Evolutionary conservation across 2,113 vertebrate species (phyloP).

Genomic region (Apteryx owenii): DNA sequence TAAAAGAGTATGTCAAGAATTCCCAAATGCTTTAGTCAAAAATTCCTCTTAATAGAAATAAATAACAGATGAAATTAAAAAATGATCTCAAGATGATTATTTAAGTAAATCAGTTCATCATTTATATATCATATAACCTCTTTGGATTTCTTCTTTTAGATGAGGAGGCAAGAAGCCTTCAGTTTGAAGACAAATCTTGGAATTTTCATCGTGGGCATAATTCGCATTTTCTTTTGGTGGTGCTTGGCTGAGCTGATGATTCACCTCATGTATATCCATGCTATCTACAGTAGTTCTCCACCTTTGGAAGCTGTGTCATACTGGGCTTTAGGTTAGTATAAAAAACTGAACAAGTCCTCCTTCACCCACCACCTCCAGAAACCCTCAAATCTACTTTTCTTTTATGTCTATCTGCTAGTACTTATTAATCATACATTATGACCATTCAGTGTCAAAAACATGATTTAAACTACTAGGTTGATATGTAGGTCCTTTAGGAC

Average conservation of each 20-base stretch:
- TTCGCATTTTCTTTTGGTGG: slow-evolving; percentile 91
- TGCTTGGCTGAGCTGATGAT: slow-evolving; percentile 90
- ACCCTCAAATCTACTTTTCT: neutral
- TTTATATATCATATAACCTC: neutral
- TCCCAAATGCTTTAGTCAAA: neutral
- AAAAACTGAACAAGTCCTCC: neutral
- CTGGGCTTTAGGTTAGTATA: slow-evolving; percentile 90
- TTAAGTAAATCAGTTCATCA: neutral
- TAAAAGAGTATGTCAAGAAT: neutral
- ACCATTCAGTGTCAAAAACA: neutral
- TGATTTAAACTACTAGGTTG: neutral
- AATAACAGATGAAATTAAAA: neutral
- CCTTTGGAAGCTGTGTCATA: slow-evolving; percentile 86
- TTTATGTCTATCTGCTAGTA: neutral
- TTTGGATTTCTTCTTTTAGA: slow-evolving; percentile 75
- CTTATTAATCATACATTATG: neutral
- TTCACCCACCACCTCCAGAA: neutral
- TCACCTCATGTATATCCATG: slow-evolving; percentile 93
- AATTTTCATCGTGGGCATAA: slow-evolving; percentile 66
- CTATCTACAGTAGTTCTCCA: slow-evolving; percentile 85
- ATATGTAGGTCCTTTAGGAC: neutral
- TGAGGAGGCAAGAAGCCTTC: slow-evolving; percentile 75
- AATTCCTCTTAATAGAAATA: neutral
- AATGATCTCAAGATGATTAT: neutral
- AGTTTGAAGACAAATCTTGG: slow-evolving; percentile 43